Evolutionary conservation across 1,140 invertebrate species (phyloP).

Genomic region (Phymorhynchus buccinoides): DNA sequence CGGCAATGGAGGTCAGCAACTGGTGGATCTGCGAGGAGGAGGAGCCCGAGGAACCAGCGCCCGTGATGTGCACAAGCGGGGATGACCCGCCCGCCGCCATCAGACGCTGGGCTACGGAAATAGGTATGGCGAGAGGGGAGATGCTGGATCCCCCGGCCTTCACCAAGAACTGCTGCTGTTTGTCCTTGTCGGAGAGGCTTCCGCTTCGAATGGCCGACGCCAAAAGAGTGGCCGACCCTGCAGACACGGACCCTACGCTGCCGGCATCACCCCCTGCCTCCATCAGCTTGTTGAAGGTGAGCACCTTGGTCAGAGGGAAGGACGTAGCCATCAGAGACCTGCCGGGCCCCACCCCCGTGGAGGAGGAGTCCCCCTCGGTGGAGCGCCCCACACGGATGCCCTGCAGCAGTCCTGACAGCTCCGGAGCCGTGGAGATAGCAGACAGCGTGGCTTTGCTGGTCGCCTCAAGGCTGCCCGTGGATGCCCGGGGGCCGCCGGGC

Average conservation of each 20-base stretch:
- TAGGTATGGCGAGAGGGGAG: constrained; percentile 38
- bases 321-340: constrained; percentile 29
- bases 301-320: constrained; percentile 29
- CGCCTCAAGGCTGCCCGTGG: not conserved
- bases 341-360: not conserved
- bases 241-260: not conserved
- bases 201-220: constrained; percentile 33
- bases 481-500: not conserved
- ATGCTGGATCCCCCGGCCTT: constrained; percentile 2
- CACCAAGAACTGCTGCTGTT: constrained; percentile 15
- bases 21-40: constrained; percentile 64
- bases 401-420: constrained; percentile 58
- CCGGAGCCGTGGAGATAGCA: constrained; percentile 54
- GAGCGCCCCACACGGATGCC: constrained; percentile 1
- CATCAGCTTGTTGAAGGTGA: constrained; percentile 25
- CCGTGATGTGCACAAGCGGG: constrained; percentile 55
- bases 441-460: constrained; percentile 26
- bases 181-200: constrained; percentile 4
- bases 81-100: constrained; percentile 29
- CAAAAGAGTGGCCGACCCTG: constrained; percentile 22
- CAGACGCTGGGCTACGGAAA: constrained; percentile 42
- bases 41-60: constrained; percentile 48
- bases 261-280: constrained; percentile 4
- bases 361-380: not conserved
- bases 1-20: constrained; percentile 52